phyloP scores from a whole-genome alignment of 2,888 invertebrate species.

The Tyria jacobaeae region DNA sequence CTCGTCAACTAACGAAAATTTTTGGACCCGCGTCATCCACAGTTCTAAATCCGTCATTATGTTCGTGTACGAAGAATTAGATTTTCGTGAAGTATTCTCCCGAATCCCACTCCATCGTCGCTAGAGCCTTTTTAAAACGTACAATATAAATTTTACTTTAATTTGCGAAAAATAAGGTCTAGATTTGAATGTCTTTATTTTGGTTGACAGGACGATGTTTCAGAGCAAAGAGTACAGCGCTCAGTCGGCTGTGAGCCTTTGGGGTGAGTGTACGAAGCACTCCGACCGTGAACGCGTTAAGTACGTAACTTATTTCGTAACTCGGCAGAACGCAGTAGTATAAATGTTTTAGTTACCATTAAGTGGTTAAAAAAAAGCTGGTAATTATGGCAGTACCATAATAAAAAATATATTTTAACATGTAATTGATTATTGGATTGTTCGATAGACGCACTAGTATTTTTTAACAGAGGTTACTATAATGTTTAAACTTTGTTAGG shows the following conservation, averaged over 20 bases:
- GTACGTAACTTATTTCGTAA: constrained; percentile 79
- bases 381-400: constrained; percentile 2
- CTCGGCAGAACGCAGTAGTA: constrained; percentile 38
- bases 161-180: constrained; percentile 49
- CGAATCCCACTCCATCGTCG: constrained; percentile 62
- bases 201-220: constrained; percentile 61
- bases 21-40: constrained; percentile 72
- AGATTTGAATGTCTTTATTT: constrained; percentile 49
- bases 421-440: background rate
- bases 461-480: background rate
- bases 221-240: constrained; percentile 64
- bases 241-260: constrained; percentile 81
- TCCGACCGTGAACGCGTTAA: constrained; percentile 51
- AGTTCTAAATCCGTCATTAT: constrained; percentile 83
- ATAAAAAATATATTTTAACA: background rate
- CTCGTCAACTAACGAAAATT: constrained; percentile 71
- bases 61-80: constrained; percentile 79
- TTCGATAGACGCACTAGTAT: background rate
- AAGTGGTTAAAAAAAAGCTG: constrained; percentile 37
- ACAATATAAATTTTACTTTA: constrained; percentile 54
- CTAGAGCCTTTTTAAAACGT: constrained; percentile 31
- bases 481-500: background rate
- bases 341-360: constrained; percentile 22
- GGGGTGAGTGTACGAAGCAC: constrained; percentile 61
- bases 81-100: constrained; percentile 75